These are phyloP conservation scores for Galaxea fascicularis DNA, from an alignment of 92 coral and sea anemone species.

Conservation along the genomic window DNA sequence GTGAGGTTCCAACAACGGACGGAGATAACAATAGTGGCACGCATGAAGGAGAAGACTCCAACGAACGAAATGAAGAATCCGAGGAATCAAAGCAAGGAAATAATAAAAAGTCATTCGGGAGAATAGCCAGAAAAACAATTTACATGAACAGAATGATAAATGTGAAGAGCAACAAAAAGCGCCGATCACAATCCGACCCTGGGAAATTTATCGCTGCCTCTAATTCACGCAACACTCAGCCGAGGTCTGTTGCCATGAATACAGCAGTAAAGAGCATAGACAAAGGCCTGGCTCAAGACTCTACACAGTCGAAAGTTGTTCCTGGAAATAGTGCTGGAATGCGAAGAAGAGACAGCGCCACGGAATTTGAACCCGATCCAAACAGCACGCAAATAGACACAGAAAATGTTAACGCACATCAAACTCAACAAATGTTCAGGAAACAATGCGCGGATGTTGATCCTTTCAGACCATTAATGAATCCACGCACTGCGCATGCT, in stretches of 20 bases:
- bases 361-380: conserved; percentile 13
- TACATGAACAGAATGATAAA: conserved; percentile 56
- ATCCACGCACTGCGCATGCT: conserved; percentile 57
- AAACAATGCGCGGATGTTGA: conserved; percentile 25
- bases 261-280: background rate
- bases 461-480: conserved; percentile 44
- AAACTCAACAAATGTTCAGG: conserved; percentile 9
- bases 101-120: conserved; percentile 51
- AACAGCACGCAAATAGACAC: background rate
- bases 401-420: conserved; percentile 1
- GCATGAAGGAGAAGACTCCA: conserved; percentile 8
- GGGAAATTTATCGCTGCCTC: background rate
- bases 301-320: background rate
- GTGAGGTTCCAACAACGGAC: conserved; percentile 3
- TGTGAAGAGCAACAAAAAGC: background rate
- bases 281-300: conserved; percentile 1
- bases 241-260: background rate
- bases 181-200: conserved; percentile 31
- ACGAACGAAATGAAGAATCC: background rate
- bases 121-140: conserved; percentile 69
- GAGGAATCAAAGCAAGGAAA: conserved; percentile 16
- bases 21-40: conserved; percentile 1
- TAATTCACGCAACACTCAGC: background rate
- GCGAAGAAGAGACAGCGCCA: background rate
- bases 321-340: background rate